Base-by-base conservation (phyloP, 2,888 invertebrate species). In the Epiperipatus broadwayi region DNA sequence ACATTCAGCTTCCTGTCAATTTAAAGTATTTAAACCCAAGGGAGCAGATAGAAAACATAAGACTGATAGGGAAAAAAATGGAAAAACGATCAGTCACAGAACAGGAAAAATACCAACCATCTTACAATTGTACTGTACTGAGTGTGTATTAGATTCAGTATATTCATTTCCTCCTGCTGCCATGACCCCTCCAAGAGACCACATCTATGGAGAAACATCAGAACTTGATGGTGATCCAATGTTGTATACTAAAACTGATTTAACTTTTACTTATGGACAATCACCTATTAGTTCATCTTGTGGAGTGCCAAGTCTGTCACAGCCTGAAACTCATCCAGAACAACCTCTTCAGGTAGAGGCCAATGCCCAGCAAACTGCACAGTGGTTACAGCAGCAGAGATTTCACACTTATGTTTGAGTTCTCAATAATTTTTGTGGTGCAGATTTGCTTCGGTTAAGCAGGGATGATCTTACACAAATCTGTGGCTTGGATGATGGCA, bases 41-140 rank as follows among this genome's bases (percentile, higher is more conserved):
- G 91, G 93, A 3, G 93, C 91, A 0, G 91, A 93, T 58, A 69
- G 93, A 35, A 93, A 93, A 54, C 89, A 91, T 58, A 91, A 93
- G 56, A 91, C 91, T 53, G 93, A 93, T 60, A 67, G 84, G 1
- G 91, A 91, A 58, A 91, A n/a, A 89, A 60, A 81, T 93, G 52
- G 71, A 79, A 59, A 77, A 85, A 43, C 67, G 83, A 37, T 78
- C 84, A 3, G 65, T 72, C 12, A 66, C 72, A 2, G 85, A 85
- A 57, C 48, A 60, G 58, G 84, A 87, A 47, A 89, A 89, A 57
- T 89, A 78, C 59, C 91, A 91, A 58, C 85, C 85, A 0, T 87
- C 89, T 31, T 93, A 83, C 58, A 89, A 89, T 44, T 87, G 85
- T 55, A 93, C 93, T 28, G 81, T 91, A 5, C 71, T 89, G 60